A percentile compares a stretch with the other conserved stretches of the same genome.
These are phyloP conservation scores for Onthophagus taurus DNA, from an alignment of 1,140 invertebrate species.

Conservation along the genomic window DNA sequence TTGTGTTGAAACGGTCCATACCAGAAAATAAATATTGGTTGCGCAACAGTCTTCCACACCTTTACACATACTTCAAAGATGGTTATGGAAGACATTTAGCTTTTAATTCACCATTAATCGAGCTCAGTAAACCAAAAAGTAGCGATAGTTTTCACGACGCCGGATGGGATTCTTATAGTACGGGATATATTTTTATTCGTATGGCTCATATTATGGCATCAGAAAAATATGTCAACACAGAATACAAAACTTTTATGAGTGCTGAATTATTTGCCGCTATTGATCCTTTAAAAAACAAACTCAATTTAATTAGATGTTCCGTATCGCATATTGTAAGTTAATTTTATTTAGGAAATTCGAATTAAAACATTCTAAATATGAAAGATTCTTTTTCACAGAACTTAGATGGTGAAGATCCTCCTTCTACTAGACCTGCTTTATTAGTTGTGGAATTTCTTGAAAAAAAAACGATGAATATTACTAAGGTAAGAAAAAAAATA, in stretches of 20 bases:
- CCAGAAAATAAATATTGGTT: slow-evolving; percentile 44
- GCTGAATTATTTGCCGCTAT: slow-evolving; percentile 44
- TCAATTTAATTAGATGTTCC: slow-evolving; percentile 52
- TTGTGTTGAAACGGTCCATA: slow-evolving; percentile 41
- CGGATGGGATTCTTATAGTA: slow-evolving; percentile 65
- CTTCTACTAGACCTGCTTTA: slow-evolving; percentile 40
- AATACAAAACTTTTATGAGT: slow-evolving; percentile 39
- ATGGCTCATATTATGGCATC: slow-evolving; percentile 42
- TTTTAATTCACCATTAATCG: slow-evolving; percentile 37
- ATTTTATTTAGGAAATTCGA: slow-evolving; percentile 1
- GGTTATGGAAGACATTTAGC: slow-evolving; percentile 34
- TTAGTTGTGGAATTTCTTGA: slow-evolving; percentile 38
- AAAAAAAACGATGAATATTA: slow-evolving; percentile 29
- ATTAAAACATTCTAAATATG: slow-evolving; percentile 16
- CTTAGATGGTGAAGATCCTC: slow-evolving; percentile 44
- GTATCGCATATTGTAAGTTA: slow-evolving; percentile 46
- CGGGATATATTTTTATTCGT: slow-evolving; percentile 55
- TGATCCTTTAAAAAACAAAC: slow-evolving; percentile 42
- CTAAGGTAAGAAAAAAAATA: slow-evolving; percentile 35
- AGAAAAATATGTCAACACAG: slow-evolving; percentile 30
- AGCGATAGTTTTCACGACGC: slow-evolving; percentile 53
- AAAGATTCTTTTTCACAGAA: slow-evolving; percentile 38
- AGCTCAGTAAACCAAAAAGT: slow-evolving; percentile 27
- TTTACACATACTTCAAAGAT: slow-evolving; percentile 50
- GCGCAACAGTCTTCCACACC: slow-evolving; percentile 40